Conservation (phyloP, 2,888 invertebrate genomes). For the Pristionchus maxplancki region DNA sequence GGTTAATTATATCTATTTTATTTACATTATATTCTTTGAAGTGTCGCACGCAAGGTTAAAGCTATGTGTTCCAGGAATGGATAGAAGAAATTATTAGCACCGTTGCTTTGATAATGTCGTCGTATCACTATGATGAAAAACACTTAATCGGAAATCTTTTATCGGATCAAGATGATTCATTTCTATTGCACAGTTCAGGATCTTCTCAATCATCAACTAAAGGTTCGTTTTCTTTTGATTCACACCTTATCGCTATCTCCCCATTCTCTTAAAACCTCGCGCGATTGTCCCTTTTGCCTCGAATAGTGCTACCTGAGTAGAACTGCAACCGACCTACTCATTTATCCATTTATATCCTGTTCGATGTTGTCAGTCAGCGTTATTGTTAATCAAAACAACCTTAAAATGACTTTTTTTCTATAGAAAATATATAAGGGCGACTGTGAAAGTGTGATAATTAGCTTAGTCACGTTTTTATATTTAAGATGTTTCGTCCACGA, state of each 20-base stretch:
- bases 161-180: conserved; percentile 48
- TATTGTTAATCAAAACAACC: background rate
- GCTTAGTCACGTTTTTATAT: background rate
- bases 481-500: background rate
- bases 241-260: background rate
- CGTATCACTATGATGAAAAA: conserved; percentile 58
- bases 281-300: background rate
- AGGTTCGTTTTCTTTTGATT: background rate
- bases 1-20: background rate
- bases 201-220: conserved; percentile 36
- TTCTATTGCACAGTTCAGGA: background rate
- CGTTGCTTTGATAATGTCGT: conserved; percentile 12
- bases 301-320: background rate
- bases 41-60: background rate
- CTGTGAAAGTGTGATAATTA: background rate
- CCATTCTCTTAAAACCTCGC: background rate
- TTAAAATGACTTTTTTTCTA: background rate
- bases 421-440: background rate
- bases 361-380: background rate
- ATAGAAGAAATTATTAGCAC: background rate
- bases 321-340: background rate
- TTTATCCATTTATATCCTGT: background rate
- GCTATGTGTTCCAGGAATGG: background rate
- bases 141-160: conserved; percentile 69
- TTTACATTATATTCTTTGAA: background rate